phyloP scores from a whole-genome alignment of 92 coral and sea anemone genomes.

The Galaxea fascicularis region DNA sequence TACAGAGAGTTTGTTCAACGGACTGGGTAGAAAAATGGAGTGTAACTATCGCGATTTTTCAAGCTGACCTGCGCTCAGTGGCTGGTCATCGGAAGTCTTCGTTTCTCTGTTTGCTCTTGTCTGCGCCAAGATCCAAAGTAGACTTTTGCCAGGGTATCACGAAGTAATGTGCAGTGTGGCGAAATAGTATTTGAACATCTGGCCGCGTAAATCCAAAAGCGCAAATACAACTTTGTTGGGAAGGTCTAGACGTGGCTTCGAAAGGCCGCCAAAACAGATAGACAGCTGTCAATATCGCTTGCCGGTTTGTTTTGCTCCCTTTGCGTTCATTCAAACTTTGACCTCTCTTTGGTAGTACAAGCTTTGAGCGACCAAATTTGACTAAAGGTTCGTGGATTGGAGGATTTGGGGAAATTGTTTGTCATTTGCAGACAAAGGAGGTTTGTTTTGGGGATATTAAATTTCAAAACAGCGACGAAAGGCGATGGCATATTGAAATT shows the following conservation, averaged over 20 bases:
- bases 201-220: neutral
- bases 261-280: constrained; percentile 5
- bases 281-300: constrained; percentile 42
- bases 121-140: neutral
- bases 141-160: neutral
- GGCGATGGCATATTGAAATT: neutral
- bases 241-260: neutral
- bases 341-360: neutral
- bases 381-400: neutral
- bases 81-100: neutral
- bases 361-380: neutral
- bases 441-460: neutral
- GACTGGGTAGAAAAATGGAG: neutral
- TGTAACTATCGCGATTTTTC: neutral
- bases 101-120: neutral
- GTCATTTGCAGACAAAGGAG: neutral
- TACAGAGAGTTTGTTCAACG: neutral
- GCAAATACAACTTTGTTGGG: neutral
- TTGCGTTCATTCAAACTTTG: constrained; percentile 14
- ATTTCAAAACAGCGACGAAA: neutral
- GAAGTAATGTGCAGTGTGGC: constrained; percentile 2
- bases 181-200: constrained; percentile 8
- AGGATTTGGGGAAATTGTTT: neutral
- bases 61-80: neutral
- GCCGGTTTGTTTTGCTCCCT: neutral